phyloP scores from a whole-genome alignment of 2,113 vertebrate species.

The Aegotheles bennettii region DNA sequence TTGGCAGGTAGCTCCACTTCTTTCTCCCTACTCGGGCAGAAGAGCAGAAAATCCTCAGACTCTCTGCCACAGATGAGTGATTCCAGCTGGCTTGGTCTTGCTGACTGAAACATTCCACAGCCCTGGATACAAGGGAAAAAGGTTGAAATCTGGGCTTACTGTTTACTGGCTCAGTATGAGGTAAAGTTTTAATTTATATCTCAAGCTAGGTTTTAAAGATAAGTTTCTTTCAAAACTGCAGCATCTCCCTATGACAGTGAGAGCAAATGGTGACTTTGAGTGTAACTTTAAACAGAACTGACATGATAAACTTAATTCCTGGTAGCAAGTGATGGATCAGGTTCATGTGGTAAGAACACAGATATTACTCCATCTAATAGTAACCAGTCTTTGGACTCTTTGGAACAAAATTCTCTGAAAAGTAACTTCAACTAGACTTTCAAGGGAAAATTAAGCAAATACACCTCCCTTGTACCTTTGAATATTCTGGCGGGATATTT shows the following conservation, averaged over 20 bases:
- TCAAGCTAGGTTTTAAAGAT: background rate
- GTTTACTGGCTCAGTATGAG: background rate
- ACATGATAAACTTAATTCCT: background rate
- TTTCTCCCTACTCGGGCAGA: background rate
- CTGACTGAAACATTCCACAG: fast-evolving
- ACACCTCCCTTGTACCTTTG: background rate
- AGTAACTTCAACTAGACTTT: background rate
- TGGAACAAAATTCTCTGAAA: background rate
- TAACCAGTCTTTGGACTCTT: background rate
- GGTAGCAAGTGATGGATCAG: background rate
- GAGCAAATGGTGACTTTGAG: background rate
- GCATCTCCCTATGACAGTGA: background rate
- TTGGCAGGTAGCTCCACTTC: background rate
- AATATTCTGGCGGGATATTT: background rate
- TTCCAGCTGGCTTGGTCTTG: background rate
- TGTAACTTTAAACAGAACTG: background rate
- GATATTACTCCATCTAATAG: background rate
- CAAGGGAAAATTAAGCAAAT: background rate
- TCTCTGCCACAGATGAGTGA: background rate
- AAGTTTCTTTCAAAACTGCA: background rate
- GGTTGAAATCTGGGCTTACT: background rate
- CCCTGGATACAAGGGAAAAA: background rate
- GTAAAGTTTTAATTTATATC: background rate
- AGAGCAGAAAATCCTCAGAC: background rate
- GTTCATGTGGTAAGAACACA: background rate